A percentile compares a stretch with the other conserved stretches of the same genome.
Conservation (phyloP, 2,888 invertebrate genomes). For the Elysia crispata region DNA sequence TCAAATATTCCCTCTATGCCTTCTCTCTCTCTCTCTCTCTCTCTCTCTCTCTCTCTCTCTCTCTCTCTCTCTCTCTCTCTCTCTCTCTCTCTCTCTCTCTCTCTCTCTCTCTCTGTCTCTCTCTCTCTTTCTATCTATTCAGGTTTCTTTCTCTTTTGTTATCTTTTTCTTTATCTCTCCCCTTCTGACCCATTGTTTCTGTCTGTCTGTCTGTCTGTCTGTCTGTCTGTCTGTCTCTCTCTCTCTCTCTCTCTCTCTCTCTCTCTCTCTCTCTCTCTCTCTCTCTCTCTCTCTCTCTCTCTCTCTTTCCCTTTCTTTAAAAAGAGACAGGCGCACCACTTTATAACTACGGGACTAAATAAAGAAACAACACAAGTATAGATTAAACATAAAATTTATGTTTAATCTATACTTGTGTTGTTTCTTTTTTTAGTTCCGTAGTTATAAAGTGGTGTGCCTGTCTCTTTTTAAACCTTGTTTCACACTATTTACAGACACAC, state of each 20-base stretch:
- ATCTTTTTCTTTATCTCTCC: background rate
- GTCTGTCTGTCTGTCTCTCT: background rate
- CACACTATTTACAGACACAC: no score
- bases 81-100: background rate
- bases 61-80: background rate
- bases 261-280: constrained; percentile 26
- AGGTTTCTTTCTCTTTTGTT: background rate
- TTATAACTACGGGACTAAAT: no score
- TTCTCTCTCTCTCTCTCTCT: constrained; percentile 21
- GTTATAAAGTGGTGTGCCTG: no score
- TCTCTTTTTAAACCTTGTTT: no score
- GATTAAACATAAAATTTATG: no score
- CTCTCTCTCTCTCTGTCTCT: constrained; percentile 7
- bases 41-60: constrained; percentile 15
- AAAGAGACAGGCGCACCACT: no score
- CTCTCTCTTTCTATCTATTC: background rate
- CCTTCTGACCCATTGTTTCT: constrained; percentile 7
- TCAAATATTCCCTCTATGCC: background rate
- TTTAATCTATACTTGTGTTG: no score
- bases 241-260: background rate
- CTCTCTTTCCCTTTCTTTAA: no score
- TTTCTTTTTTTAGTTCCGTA: no score
- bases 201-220: background rate
- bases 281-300: constrained; percentile 7
- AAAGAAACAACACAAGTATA: no score